Base-by-base conservation (phyloP, 2,113 vertebrate genomes). In the Boleophthalmus pectinirostris region DNA sequence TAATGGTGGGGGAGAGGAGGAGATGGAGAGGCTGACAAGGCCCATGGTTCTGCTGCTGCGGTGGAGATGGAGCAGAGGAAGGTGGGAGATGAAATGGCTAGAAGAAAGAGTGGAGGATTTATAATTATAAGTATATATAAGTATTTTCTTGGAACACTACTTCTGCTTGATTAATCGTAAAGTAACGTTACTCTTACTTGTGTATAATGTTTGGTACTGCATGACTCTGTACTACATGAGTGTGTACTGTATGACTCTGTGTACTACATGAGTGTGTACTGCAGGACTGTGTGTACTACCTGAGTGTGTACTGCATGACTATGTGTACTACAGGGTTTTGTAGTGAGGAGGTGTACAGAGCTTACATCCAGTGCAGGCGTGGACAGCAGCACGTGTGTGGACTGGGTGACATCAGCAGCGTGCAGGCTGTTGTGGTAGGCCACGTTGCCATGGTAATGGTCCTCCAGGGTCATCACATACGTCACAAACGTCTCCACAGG, bases 401-500 rank as follows among this genome's bases (percentile, higher is more conserved):
- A 96, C 0, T 97, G 97, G 20, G 95, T 91, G 88, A 89, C 97
- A 84, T 97, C 92, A n/a, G 91, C 92, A 38, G 92, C 92, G 51
- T 93, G 92, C 58, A 92, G 91, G 76, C 91, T 93, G 86, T 93
- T 98, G 93, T 98, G 96, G 70, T 97, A 98, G 0, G 95, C 93
- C 79, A 97, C 93, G 0, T 96, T 95, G 0, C 91, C 69, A 2
- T 91, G 97, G 90, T 98, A 98, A 89, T 98, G 96, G 9, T 95
- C 94, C 85, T 98, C 97, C 78, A 98, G 92, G 0, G 94, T 96
- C 93, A 96, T 93, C 92, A 97, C 92, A 72, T 95, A 97, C 46
- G 94, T 95, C 87, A 95, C 89, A 74, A 98, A 95, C 3, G 94
- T 95, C 89, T 95, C 94, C 0, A 71, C 91, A 0, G 96, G 96